These are phyloP conservation scores for Drosophila carrolli DNA, from an alignment of 1,140 invertebrate species.

Conservation along the genomic window DNA sequence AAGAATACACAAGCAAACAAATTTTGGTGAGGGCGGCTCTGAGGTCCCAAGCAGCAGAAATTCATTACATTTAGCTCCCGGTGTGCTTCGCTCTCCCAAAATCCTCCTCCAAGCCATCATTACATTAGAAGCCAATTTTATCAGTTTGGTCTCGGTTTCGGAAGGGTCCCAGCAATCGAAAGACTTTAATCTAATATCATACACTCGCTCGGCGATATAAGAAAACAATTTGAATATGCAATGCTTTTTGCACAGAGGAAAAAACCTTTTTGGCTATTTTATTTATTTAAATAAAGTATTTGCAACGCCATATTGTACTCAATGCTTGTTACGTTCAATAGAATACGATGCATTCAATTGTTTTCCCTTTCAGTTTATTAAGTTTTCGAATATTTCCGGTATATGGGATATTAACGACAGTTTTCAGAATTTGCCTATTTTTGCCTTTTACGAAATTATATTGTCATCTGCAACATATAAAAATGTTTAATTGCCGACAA, in stretches of 20 bases:
- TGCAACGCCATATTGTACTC: too few species aligned
- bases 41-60: slow-evolving; percentile 11
- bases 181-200: slow-evolving; percentile 65
- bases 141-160: slow-evolving; percentile 34
- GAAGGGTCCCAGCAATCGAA: slow-evolving; percentile 42
- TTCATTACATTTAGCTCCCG: slow-evolving; percentile 42
- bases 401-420: too few species aligned
- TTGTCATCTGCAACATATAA: too few species aligned
- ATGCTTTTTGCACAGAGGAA: background rate
- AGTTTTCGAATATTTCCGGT: too few species aligned
- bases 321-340: too few species aligned
- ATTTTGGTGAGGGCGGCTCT: background rate
- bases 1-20: slow-evolving; percentile 24
- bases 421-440: too few species aligned
- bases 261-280: background rate
- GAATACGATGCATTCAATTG: too few species aligned
- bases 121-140: slow-evolving; percentile 67
- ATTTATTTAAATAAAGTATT: too few species aligned
- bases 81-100: background rate
- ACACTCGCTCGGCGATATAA: slow-evolving; percentile 23
- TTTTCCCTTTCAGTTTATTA: too few species aligned
- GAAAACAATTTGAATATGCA: slow-evolving; percentile 58
- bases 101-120: slow-evolving; percentile 10
- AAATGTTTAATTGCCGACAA: too few species aligned
- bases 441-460: too few species aligned